Conservation (phyloP, 1,140 invertebrate species). For the Riptortus pedestris region DNA sequence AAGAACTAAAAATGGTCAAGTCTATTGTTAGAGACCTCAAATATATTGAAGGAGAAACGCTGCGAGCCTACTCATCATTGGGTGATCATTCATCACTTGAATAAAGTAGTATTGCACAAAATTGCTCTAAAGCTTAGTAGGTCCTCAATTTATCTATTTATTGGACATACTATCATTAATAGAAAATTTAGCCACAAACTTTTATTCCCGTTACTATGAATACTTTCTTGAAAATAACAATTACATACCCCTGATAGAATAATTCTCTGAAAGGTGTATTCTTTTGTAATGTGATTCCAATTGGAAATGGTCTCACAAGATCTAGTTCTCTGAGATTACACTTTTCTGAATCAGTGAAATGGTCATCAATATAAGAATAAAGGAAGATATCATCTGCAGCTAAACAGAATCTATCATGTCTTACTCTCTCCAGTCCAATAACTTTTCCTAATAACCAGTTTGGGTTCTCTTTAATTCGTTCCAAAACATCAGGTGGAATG, state of each 20-base stretch:
- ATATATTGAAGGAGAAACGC: no score
- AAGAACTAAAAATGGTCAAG: no score
- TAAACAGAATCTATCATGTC: background rate
- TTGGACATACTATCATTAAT: no score
- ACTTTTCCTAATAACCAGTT: background rate
- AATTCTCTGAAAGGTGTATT: conserved; percentile 4
- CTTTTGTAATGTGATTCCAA: background rate
- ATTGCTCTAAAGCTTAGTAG: no score
- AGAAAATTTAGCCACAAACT: no score
- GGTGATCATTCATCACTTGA: no score
- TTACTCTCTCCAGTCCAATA: background rate
- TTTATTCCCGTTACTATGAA: no score
- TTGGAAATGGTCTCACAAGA: background rate
- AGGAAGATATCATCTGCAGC: background rate
- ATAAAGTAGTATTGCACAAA: no score
- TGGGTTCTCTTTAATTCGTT: background rate
- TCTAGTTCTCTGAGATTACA: background rate
- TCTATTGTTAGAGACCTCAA: no score
- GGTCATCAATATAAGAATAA: background rate
- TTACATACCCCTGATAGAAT: background rate
- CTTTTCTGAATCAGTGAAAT: background rate
- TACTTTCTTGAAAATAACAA: background rate
- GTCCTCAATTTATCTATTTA: no score
- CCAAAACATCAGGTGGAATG: background rate
- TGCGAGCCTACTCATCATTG: no score